These are phyloP conservation scores for Altica lythri DNA, from an alignment of 2,888 invertebrate species.

Conservation along the genomic window DNA sequence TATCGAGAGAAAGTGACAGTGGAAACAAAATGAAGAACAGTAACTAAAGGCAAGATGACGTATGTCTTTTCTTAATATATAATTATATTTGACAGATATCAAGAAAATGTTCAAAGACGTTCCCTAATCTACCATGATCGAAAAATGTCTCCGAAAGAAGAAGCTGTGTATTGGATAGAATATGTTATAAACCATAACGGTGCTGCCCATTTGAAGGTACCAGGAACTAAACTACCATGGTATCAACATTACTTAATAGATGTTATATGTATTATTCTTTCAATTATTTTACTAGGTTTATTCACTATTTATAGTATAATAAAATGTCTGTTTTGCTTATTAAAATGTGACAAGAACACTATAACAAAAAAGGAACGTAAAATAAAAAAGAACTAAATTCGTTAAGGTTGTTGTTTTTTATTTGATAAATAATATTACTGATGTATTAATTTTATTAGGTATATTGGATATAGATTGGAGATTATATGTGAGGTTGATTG, in stretches of 20 bases:
- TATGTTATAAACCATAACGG: conserved; percentile 42
- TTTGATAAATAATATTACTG: too few species aligned
- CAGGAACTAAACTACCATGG: conserved; percentile 37
- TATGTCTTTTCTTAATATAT: background rate
- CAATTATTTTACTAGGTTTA: background rate
- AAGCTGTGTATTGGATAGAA: conserved; percentile 43
- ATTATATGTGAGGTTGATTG: too few species aligned
- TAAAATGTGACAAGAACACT: too few species aligned
- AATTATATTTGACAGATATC: conserved; percentile 22
- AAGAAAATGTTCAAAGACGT: conserved; percentile 31
- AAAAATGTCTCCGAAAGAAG: conserved; percentile 39
- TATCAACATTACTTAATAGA: conserved; percentile 41
- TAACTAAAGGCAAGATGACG: background rate
- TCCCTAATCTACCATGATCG: conserved; percentile 39
- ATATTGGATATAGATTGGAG: too few species aligned
- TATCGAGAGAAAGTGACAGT: too few species aligned
- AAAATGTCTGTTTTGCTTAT: too few species aligned
- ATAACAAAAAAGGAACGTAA: too few species aligned
- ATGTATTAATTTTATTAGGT: too few species aligned
- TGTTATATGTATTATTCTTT: conserved; percentile 20
- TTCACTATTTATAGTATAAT: too few species aligned
- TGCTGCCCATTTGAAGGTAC: conserved; percentile 39
- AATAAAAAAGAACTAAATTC: too few species aligned
- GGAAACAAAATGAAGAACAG: background rate
- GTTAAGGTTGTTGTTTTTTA: too few species aligned